Conservation (phyloP, 2,888 invertebrate genomes). For the Drosophila ustulata region DNA sequence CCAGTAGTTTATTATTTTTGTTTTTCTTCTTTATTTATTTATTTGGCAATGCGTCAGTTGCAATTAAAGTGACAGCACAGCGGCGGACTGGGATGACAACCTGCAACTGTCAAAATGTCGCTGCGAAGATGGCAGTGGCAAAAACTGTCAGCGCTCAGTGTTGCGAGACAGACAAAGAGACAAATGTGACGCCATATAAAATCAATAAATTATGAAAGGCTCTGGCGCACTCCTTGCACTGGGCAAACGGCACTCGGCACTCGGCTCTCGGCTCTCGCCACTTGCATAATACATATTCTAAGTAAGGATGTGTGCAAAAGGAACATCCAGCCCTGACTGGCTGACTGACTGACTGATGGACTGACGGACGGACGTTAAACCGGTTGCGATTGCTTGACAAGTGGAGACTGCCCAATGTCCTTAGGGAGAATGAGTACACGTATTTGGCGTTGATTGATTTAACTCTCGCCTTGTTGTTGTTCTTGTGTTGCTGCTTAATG, state of each 20-base stretch:
- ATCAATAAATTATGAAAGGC: constrained; percentile 77
- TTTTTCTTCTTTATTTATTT: constrained; percentile 35
- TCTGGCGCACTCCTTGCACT: constrained; percentile 42
- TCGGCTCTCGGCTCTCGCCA: constrained; percentile 9
- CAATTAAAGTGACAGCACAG: constrained; percentile 73
- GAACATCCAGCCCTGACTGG: constrained; percentile 4
- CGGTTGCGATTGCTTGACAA: constrained; percentile 48
- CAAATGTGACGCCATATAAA: constrained; percentile 81
- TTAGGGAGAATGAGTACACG: constrained; percentile 58
- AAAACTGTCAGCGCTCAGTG: constrained; percentile 73
- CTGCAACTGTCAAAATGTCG: constrained; percentile 66
- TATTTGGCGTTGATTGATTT: constrained; percentile 81
- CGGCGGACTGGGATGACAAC: constrained; percentile 51
- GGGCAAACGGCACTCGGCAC: constrained; percentile 6
- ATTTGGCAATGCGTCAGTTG: constrained; percentile 79
- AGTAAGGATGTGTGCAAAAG: constrained; percentile 47
- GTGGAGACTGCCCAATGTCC: constrained; percentile 48
- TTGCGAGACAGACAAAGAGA: constrained; percentile 68
- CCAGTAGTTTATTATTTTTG: constrained; percentile 1
- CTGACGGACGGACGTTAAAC: constrained; percentile 44
- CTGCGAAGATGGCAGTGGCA: constrained; percentile 62
- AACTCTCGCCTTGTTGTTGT: constrained; percentile 36
- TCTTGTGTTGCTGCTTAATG: constrained; percentile 56
- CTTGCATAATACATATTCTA: constrained; percentile 75
- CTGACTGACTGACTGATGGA: constrained; percentile 12